phyloP scores from a whole-genome alignment of 2,113 vertebrate species.

The Podarcis raffonei region DNA sequence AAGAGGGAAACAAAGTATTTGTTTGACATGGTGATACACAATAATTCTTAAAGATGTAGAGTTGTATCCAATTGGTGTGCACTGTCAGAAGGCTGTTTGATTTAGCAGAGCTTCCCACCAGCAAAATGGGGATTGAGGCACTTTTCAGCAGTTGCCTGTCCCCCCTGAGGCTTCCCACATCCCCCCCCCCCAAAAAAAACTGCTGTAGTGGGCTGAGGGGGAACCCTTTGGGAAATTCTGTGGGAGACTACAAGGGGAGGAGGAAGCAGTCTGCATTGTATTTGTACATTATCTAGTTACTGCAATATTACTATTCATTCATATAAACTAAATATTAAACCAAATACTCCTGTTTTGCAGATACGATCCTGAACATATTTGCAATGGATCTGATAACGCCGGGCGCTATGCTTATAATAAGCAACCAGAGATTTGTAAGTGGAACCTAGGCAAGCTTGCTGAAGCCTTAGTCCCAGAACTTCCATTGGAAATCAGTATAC shows the following conservation, averaged over 20 bases:
- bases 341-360: constrained; percentile 66
- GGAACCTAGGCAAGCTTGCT: constrained; percentile 92
- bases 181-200: too few relatives aligned
- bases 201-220: too few relatives aligned
- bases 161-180: too few relatives aligned
- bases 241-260: too few relatives aligned
- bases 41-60: neutral
- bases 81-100: neutral
- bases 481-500: constrained; percentile 76
- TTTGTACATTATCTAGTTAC: neutral
- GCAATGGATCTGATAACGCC: constrained; percentile 90
- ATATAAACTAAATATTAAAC: constrained; percentile 24
- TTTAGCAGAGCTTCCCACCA: too few relatives aligned
- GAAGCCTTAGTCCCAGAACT: constrained; percentile 92
- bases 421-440: constrained; percentile 91
- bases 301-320: neutral
- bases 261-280: neutral
- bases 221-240: too few relatives aligned
- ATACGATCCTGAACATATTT: constrained; percentile 93
- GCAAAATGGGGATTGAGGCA: too few relatives aligned
- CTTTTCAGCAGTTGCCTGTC: too few relatives aligned
- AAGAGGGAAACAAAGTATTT: neutral
- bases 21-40: neutral
- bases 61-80: neutral
- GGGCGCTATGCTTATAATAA: constrained; percentile 92